These are phyloP conservation scores for Drosophila meridionalis DNA, from an alignment of 2,888 invertebrate genomes.

Conservation along the genomic window DNA sequence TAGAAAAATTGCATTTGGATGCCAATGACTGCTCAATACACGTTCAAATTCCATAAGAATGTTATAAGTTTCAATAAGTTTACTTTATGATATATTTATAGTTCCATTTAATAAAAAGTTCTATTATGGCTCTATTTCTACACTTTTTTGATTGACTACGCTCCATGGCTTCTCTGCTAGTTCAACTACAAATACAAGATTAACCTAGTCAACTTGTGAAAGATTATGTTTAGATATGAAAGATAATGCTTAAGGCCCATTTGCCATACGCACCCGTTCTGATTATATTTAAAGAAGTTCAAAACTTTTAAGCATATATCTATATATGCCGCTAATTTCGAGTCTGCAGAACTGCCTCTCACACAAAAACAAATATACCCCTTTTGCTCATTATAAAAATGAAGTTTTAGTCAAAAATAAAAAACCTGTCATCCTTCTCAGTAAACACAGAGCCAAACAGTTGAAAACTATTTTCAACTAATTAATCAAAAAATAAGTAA, in stretches of 20 bases:
- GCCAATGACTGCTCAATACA: not conserved
- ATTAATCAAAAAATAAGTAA: constrained; percentile 80
- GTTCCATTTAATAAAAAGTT: not conserved
- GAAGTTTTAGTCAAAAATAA: constrained; percentile 42
- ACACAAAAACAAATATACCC: constrained; percentile 3
- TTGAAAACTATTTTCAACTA: constrained; percentile 78
- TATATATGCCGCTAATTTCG: no score
- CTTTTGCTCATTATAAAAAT: not conserved
- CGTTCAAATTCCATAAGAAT: not conserved
- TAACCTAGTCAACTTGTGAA: not conserved
- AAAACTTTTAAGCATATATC: no score
- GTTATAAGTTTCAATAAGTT: no score
- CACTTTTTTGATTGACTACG: not conserved
- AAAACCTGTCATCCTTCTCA: constrained; percentile 73
- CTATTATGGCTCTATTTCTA: not conserved
- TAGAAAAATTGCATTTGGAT: not conserved
- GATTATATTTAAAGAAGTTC: not conserved
- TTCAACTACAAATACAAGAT: no score
- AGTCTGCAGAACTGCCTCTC: no score
- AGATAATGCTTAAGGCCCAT: not conserved
- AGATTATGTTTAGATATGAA: not conserved
- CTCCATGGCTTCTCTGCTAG: no score
- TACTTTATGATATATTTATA: not conserved
- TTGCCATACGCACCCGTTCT: no score
- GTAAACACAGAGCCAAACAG: constrained; percentile 36